Evolutionary conservation across 2,797 vertebrate species (phyloP).

Genomic region (Meda fulgida): DNA sequence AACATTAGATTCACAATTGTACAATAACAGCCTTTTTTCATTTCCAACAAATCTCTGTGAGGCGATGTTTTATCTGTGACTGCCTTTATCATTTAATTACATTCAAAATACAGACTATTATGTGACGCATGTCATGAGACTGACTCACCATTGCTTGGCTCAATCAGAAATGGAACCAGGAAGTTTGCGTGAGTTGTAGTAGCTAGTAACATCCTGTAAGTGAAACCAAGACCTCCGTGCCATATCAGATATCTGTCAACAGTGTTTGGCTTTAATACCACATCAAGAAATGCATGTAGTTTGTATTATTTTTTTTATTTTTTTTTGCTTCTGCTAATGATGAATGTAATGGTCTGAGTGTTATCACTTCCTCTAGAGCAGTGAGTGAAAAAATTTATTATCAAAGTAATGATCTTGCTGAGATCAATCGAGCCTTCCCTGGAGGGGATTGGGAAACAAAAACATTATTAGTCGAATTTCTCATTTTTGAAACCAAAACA

Average conservation of each 20-base stretch:
- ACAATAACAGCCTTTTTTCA: constrained; percentile 18
- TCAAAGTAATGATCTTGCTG: constrained; percentile 20
- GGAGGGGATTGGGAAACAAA: neutral
- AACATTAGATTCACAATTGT: constrained; percentile 21
- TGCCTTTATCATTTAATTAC: constrained; percentile 54
- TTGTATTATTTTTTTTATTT: neutral
- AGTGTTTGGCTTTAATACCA: constrained; percentile 6
- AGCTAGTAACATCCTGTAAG: neutral
- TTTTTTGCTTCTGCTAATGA: neutral
- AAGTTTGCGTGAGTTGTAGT: neutral
- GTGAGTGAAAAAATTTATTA: constrained; percentile 1
- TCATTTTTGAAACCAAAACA: neutral
- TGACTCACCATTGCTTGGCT: constrained; percentile 24
- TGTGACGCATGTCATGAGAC: constrained; percentile 26
- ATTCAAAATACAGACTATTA: constrained; percentile 49
- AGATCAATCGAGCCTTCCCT: neutral
- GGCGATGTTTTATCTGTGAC: constrained; percentile 32
- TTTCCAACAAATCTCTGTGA: constrained; percentile 26
- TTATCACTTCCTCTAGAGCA: neutral
- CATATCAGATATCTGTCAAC: neutral
- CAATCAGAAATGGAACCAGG: constrained; percentile 11
- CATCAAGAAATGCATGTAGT: neutral
- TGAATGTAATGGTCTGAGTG: neutral
- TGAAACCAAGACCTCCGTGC: constrained; percentile 6
- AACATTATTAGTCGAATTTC: neutral